Conservation (phyloP, 1,140 invertebrate genomes). For the Drosophila saltans region DNA sequence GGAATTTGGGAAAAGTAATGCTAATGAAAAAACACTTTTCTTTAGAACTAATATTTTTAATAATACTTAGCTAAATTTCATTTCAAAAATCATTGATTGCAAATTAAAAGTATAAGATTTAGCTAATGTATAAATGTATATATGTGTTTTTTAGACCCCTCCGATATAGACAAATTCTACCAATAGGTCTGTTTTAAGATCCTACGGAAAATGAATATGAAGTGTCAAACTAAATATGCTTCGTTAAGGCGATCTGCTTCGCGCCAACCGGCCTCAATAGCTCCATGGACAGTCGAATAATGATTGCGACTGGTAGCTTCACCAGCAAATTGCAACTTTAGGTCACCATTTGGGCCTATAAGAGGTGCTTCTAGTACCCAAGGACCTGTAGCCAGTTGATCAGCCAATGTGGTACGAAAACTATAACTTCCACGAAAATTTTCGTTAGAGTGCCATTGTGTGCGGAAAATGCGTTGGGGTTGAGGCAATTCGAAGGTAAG, state of each 20-base stretch:
- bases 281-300: conserved; percentile 92
- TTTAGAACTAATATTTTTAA: too few species aligned
- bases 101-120: too few species aligned
- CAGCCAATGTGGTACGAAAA: conserved; percentile 85
- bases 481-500: conserved; percentile 37
- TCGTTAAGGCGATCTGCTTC: conserved; percentile 86
- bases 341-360: conserved; percentile 23
- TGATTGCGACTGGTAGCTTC: conserved; percentile 88
- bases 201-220: too few species aligned
- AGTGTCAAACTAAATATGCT: neutral
- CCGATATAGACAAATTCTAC: too few species aligned
- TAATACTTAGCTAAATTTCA: too few species aligned
- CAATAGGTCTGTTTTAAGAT: too few species aligned
- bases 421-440: conserved; percentile 88
- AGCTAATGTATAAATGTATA: too few species aligned
- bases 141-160: too few species aligned
- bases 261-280: conserved; percentile 89
- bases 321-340: conserved; percentile 87
- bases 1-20: neutral
- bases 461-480: conserved; percentile 56
- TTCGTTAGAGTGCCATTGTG: conserved; percentile 87
- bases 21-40: too few species aligned
- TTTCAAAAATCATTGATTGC: too few species aligned
- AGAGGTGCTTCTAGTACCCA: conserved; percentile 59
- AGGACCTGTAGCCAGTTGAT: conserved; percentile 83